A percentile compares a stretch with the other conserved stretches of the same genome.
These are phyloP conservation scores for Globia sparganii DNA, from an alignment of 2,888 invertebrate genomes.

Conservation along the genomic window DNA sequence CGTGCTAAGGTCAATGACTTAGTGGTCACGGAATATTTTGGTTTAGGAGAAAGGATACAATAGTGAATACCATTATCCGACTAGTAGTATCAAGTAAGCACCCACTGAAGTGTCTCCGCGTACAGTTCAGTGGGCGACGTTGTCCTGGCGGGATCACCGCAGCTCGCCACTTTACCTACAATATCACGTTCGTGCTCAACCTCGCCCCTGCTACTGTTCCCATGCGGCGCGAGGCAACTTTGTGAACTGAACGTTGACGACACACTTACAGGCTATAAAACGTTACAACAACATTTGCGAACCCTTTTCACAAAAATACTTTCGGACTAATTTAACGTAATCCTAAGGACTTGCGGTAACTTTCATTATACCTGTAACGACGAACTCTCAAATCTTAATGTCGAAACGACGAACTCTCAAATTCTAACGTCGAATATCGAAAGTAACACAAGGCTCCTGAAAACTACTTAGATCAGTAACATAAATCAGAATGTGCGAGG, in stretches of 20 bases:
- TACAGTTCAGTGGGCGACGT: background rate
- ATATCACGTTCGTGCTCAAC: background rate
- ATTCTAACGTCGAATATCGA: background rate
- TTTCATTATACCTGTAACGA: background rate
- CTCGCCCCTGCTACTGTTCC: background rate
- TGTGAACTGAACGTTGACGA: background rate
- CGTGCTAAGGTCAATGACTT: background rate
- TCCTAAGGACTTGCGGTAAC: background rate
- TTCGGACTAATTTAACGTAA: too few species aligned
- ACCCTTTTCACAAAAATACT: background rate
- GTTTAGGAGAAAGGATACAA: background rate
- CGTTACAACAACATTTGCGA: background rate
- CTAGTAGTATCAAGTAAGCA: background rate
- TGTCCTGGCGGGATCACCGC: background rate
- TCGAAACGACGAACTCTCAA: background rate
- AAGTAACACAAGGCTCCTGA: background rate
- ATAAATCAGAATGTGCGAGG: conserved; percentile 9
- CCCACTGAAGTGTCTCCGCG: background rate
- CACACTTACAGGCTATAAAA: too few species aligned
- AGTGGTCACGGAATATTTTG: background rate
- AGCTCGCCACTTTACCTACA: background rate
- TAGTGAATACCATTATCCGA: background rate
- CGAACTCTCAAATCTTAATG: too few species aligned
- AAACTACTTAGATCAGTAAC: conserved; percentile 14
- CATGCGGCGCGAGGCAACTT: background rate